These are phyloP conservation scores for Sisyra nigra DNA, from an alignment of 2,888 invertebrate species.

Conservation along the genomic window DNA sequence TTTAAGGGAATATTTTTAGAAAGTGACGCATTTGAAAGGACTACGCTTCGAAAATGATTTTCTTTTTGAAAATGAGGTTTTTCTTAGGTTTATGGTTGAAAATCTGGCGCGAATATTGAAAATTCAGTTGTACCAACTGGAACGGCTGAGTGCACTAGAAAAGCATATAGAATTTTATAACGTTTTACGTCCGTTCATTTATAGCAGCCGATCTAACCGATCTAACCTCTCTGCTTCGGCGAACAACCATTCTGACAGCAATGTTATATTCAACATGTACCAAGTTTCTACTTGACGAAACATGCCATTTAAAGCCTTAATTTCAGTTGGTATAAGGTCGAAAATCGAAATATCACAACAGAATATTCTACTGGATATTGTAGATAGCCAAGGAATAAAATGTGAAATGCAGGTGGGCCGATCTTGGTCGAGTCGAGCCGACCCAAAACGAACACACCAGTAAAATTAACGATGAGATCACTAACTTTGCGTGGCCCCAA, in stretches of 20 bases:
- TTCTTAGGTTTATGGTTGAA: too few relatives aligned
- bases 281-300: background rate
- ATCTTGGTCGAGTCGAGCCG: constrained; percentile 24
- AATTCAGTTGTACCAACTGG: too few relatives aligned
- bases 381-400: constrained; percentile 9
- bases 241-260: constrained; percentile 3
- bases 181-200: background rate
- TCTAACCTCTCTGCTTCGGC: constrained; percentile 24
- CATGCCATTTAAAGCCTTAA: constrained; percentile 1
- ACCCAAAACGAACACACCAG: constrained; percentile 18
- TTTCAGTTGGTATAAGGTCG: background rate
- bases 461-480: background rate
- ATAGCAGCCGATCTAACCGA: constrained; percentile 21
- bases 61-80: too few relatives aligned
- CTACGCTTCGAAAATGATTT: too few relatives aligned
- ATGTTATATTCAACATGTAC: constrained; percentile 6
- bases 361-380: background rate
- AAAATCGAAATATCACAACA: background rate
- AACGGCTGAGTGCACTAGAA: too few relatives aligned
- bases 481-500: background rate
- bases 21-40: too few relatives aligned
- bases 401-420: constrained; percentile 38
- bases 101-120: too few relatives aligned
- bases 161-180: too few relatives aligned
- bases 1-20: too few relatives aligned